Evolutionary conservation across 2,888 invertebrate genomes (phyloP).

Genomic region (Myopa testacea): DNA sequence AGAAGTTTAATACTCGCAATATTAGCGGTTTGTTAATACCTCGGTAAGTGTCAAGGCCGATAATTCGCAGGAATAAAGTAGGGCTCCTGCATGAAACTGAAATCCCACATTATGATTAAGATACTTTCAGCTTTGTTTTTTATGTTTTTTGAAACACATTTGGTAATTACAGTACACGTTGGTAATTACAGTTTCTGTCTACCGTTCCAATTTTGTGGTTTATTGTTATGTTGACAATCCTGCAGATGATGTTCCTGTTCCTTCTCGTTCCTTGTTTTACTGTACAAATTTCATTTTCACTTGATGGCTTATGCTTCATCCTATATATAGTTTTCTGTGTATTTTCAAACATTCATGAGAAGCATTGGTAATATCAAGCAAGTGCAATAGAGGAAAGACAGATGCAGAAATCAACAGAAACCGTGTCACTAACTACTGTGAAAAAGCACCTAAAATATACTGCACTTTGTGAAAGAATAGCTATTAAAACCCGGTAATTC

Average conservation of each 20-base stretch:
- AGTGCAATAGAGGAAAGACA: too few species aligned
- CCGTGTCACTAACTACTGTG: too few species aligned
- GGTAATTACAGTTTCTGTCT: slow-evolving; percentile 3
- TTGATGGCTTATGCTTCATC: too few species aligned
- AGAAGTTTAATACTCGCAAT: background rate
- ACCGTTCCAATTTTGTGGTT: background rate
- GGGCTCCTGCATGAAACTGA: background rate
- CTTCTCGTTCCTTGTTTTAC: background rate
- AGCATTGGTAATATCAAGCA: too few species aligned
- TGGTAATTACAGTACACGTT: slow-evolving; percentile 9
- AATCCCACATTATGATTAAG: slow-evolving; percentile 6
- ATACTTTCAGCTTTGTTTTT: slow-evolving; percentile 9
- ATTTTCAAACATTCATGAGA: too few species aligned
- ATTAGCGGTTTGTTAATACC: background rate
- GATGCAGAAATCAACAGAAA: too few species aligned
- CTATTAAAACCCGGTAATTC: too few species aligned
- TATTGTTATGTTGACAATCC: background rate
- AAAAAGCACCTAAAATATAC: too few species aligned
- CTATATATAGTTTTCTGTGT: too few species aligned
- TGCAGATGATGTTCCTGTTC: background rate
- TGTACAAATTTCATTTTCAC: slow-evolving; percentile 3
- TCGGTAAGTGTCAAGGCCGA: background rate
- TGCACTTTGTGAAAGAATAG: too few species aligned
- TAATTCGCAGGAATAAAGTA: background rate
- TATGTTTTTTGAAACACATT: slow-evolving; percentile 13